phyloP scores from a whole-genome alignment of 2,113 vertebrate species.

The Trogon surrucura region DNA sequence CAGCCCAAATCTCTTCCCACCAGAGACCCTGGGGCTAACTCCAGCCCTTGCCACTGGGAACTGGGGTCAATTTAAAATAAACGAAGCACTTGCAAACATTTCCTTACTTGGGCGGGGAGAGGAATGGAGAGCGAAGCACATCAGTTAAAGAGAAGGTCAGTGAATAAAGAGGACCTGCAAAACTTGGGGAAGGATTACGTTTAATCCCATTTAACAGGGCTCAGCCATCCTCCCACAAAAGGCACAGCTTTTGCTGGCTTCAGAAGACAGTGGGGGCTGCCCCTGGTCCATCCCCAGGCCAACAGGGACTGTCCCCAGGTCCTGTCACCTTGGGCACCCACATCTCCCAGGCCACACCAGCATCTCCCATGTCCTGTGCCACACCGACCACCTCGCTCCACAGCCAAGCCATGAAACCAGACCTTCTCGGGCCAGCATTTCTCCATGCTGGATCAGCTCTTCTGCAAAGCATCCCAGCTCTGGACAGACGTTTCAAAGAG shows the following conservation, averaged over 20 bases:
- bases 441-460: background rate
- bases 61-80: background rate
- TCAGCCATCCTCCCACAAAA: background rate
- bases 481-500: background rate
- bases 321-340: background rate
- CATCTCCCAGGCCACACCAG: background rate
- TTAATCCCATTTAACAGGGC: background rate
- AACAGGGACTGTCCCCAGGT: rapidly evolving
- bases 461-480: background rate
- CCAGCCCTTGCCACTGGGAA: background rate
- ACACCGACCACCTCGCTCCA: background rate
- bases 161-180: background rate
- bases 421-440: background rate
- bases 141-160: background rate
- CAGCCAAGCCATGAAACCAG: background rate
- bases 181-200: background rate
- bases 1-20: slow-evolving; percentile 19
- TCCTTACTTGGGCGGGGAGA: background rate
- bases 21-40: background rate
- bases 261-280: background rate
- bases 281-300: background rate
- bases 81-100: background rate
- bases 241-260: background rate
- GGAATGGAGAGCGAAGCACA: rapidly evolving
- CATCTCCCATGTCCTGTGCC: background rate